Evolutionary conservation across 2,888 invertebrate species (phyloP).

Genomic region (Corythucha ciliata): DNA sequence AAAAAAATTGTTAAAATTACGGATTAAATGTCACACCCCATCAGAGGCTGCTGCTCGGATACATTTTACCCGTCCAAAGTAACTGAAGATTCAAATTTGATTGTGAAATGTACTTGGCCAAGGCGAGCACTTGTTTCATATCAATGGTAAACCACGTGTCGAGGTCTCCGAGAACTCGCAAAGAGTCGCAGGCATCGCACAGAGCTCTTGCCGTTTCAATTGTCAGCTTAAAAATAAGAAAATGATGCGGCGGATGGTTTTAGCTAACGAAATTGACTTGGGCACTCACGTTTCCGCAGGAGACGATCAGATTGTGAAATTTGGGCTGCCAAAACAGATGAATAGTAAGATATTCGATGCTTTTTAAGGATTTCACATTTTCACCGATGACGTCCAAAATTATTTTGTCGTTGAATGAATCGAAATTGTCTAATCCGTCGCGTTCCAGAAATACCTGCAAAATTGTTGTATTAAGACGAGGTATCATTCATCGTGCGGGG

Average conservation of each 20-base stretch:
- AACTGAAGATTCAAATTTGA: too few relatives aligned
- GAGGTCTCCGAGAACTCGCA: constrained; percentile 25
- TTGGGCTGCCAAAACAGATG: constrained; percentile 25
- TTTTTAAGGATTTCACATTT: constrained; percentile 26
- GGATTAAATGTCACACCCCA: too few relatives aligned
- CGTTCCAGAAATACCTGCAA: constrained; percentile 24
- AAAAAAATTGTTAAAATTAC: too few relatives aligned
- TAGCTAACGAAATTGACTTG: too few relatives aligned
- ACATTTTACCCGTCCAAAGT: too few relatives aligned
- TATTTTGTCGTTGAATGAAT: constrained; percentile 25
- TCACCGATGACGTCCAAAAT: constrained; percentile 25
- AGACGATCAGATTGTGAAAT: constrained; percentile 10
- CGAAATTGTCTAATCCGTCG: constrained; percentile 13
- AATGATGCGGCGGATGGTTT: too few relatives aligned
- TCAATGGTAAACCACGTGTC: constrained; percentile 27
- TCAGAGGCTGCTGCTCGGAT: too few relatives aligned
- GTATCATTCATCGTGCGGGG: too few relatives aligned
- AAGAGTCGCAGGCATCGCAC: constrained; percentile 24
- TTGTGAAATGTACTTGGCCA: constrained; percentile 28
- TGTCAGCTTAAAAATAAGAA: constrained; percentile 25
- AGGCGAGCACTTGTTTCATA: constrained; percentile 21
- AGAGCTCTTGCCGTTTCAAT: constrained; percentile 28
- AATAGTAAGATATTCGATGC: constrained; percentile 23
- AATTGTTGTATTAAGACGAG: too few relatives aligned
- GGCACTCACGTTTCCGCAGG: constrained; percentile 26